Percentiles rank a stretch among this genome's conserved stretches.
Conservation (phyloP, 2,797 vertebrate species). For the Chaenodraco wilsoni region DNA sequence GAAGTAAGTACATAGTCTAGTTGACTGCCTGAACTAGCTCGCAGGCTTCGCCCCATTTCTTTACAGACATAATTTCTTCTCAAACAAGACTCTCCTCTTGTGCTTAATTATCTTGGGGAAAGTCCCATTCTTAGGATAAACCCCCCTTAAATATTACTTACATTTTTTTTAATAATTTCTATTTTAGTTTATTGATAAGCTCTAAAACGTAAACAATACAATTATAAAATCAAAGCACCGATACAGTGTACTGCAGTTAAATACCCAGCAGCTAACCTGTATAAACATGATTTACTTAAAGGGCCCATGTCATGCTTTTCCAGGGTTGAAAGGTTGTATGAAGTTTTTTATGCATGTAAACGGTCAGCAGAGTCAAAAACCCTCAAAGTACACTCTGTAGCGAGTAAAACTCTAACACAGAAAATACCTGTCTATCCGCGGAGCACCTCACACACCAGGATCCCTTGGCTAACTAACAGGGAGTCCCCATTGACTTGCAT, state of each 20-base stretch:
- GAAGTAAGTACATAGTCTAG: no score
- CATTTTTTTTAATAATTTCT: not conserved
- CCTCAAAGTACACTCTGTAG: no score
- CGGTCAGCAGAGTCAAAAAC: no score
- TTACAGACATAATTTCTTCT: conserved; percentile 1
- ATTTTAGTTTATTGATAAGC: not conserved
- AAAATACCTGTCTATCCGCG: no score
- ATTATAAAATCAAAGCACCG: not conserved
- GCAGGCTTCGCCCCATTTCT: not conserved
- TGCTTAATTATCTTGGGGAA: not conserved
- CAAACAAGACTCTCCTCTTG: not conserved
- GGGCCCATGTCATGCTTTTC: no score
- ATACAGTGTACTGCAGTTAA: not conserved
- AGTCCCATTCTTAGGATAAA: not conserved
- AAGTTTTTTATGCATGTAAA: no score
- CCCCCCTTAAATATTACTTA: not conserved
- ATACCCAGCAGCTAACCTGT: not conserved
- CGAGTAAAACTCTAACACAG: no score
- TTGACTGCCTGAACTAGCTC: no score
- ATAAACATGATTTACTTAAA: not conserved
- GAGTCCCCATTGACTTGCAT: no score
- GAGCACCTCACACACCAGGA: no score
- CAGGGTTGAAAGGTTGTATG: no score
- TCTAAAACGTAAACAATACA: not conserved
- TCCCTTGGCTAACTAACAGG: no score